Percentiles rank a stretch among this genome's conserved stretches.
Evolutionary conservation across 2,797 vertebrate genomes (phyloP).

Genomic region (Todus mexicanus): DNA sequence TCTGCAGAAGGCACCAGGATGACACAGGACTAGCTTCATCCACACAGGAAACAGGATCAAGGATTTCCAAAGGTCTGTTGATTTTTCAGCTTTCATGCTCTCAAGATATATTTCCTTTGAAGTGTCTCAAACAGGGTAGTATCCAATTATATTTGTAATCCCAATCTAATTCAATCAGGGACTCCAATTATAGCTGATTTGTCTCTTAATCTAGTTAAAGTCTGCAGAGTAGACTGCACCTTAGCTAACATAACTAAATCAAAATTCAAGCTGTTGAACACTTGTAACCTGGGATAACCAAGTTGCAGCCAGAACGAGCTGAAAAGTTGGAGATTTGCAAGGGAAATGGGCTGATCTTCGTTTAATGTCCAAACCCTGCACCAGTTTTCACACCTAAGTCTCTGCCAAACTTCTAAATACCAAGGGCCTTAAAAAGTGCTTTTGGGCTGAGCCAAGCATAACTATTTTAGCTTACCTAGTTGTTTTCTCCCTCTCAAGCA

Average conservation of each 20-base stretch:
- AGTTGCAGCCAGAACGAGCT: neutral
- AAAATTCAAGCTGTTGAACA: conserved; percentile 22
- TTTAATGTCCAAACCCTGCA: neutral
- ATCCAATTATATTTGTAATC: conserved; percentile 64
- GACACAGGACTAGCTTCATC: neutral
- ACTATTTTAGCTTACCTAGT: neutral
- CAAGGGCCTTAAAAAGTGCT: neutral
- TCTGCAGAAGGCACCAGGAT: neutral
- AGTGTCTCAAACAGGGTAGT: conserved; percentile 29
- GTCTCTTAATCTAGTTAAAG: conserved; percentile 55
- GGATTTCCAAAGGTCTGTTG: conserved; percentile 36
- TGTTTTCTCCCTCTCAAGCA: fast-evolving
- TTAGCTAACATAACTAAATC: conserved; percentile 14
- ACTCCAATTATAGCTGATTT: conserved; percentile 48
- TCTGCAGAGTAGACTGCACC: neutral
- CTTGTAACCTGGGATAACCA: conserved; percentile 24
- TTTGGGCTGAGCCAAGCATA: neutral
- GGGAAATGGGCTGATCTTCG: neutral
- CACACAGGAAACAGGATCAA: conserved; percentile 13
- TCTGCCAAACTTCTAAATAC: neutral
- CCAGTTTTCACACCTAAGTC: too few relatives aligned
- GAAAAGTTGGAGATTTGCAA: neutral
- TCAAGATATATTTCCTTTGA: conserved; percentile 43
- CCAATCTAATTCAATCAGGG: conserved; percentile 61
- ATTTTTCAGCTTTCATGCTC: conserved; percentile 49